A percentile compares a stretch with the other conserved stretches of the same genome.
phyloP scores from a whole-genome alignment of 2,888 invertebrate genomes.

The Cheilosia impressa region DNA sequence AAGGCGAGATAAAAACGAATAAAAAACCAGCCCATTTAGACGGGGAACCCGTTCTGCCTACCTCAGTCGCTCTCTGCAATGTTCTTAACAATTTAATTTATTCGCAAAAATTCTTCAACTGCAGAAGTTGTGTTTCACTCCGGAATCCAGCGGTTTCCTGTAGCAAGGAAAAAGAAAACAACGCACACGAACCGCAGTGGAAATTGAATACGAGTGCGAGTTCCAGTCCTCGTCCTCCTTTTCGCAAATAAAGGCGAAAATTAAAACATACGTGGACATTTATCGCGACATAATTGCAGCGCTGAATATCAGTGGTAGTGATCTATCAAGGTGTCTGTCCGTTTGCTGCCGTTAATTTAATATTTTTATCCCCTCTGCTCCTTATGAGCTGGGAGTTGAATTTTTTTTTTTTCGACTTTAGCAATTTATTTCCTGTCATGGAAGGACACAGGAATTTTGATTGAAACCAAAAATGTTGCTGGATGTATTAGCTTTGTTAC shows the following conservation, averaged over 20 bases:
- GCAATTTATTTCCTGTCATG: background rate
- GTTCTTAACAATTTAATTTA: constrained; percentile 74
- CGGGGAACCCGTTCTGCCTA: constrained; percentile 10
- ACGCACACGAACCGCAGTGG: constrained; percentile 24
- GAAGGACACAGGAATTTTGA: too few relatives aligned
- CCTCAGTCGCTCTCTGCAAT: background rate
- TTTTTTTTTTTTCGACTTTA: background rate
- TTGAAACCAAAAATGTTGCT: too few relatives aligned
- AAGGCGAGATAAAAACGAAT: constrained; percentile 61
- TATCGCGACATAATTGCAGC: constrained; percentile 75
- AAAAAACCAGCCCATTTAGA: constrained; percentile 45
- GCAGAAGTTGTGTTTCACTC: constrained; percentile 64
- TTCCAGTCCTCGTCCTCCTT: background rate
- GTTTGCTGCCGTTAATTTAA: constrained; percentile 69
- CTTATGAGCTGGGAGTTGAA: background rate
- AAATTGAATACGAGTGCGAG: constrained; percentile 1
- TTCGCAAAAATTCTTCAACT: constrained; percentile 64
- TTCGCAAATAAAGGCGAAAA: constrained; percentile 54
- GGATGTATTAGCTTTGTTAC: too few relatives aligned
- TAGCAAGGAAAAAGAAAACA: constrained; percentile 11
- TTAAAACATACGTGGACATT: constrained; percentile 74
- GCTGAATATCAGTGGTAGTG: constrained; percentile 72
- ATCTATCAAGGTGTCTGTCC: constrained; percentile 71
- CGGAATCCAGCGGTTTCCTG: constrained; percentile 70
- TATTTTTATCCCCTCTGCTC: constrained; percentile 44